A percentile compares a stretch with the other conserved stretches of the same genome.
phyloP scores from a whole-genome alignment of 1,140 invertebrate species.

The Ostrea edulis region DNA sequence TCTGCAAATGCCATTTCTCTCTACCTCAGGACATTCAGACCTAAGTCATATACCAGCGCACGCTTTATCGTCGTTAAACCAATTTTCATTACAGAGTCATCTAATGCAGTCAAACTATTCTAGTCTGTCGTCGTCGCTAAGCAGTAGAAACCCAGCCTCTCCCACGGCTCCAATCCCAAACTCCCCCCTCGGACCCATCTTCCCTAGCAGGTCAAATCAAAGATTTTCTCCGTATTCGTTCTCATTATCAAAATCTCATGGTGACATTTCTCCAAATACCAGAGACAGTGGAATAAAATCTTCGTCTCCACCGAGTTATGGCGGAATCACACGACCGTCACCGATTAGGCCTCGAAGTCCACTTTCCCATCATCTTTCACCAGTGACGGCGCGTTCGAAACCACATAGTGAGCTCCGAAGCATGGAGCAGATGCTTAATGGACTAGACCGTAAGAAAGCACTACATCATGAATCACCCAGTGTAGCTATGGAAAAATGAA shows the following conservation, averaged over 20 bases:
- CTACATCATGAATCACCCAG: conserved; percentile 57
- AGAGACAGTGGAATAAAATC: conserved; percentile 79
- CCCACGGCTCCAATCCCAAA: conserved; percentile 46
- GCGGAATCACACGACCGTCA: conserved; percentile 79
- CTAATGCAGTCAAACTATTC: conserved; percentile 62
- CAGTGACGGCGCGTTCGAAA: conserved; percentile 75
- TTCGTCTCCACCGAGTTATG: conserved; percentile 80
- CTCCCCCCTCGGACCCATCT: conserved; percentile 65
- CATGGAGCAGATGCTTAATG: conserved; percentile 98
- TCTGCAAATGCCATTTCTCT: conserved; percentile 59
- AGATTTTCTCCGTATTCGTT: conserved; percentile 92
- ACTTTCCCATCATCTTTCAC: conserved; percentile 74
- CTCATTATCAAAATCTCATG: conserved; percentile 81
- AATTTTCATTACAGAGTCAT: conserved; percentile 61
- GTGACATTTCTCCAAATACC: conserved; percentile 71
- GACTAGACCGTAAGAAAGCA: conserved; percentile 84
- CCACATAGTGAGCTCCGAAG: conserved; percentile 88
- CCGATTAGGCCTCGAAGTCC: conserved; percentile 68
- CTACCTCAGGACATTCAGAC: conserved; percentile 62
- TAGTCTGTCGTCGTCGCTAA: conserved; percentile 62
- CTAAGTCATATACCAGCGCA: conserved; percentile 63
- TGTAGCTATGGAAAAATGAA: conserved; percentile 60
- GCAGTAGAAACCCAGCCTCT: conserved; percentile 55
- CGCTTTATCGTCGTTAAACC: conserved; percentile 61
- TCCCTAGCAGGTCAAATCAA: conserved; percentile 79